phyloP scores from a whole-genome alignment of 2,797 vertebrate species.

The Poeciliopsis presidionis region DNA sequence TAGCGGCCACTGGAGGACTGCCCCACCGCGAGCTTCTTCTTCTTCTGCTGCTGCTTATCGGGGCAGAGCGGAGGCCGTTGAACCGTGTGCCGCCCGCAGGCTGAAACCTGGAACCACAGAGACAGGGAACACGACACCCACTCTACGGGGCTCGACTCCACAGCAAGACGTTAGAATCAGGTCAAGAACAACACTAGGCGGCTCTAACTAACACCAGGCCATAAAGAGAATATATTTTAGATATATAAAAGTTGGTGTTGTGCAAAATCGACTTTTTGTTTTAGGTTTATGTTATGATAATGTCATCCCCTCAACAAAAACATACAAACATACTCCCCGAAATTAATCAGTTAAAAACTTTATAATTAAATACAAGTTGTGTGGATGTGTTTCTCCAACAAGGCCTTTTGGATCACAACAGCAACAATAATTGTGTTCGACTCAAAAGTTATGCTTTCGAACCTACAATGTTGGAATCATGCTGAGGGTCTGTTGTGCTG shows the following conservation, averaged over 20 bases:
- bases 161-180: background rate
- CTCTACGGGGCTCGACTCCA: background rate
- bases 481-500: background rate
- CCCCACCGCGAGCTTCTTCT: constrained; percentile 54
- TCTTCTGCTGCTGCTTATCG: constrained; percentile 7
- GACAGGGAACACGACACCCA: background rate
- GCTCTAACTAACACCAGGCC: background rate
- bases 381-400: too few species aligned
- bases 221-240: background rate
- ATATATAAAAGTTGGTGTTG: too few species aligned
- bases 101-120: constrained; percentile 25
- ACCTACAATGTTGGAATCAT: background rate
- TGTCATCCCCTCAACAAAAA: too few species aligned
- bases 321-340: too few species aligned
- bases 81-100: constrained; percentile 43
- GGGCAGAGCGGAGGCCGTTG: constrained; percentile 7
- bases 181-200: background rate
- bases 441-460: background rate
- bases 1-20: constrained; percentile 20
- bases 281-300: too few species aligned
- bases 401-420: background rate
- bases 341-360: too few species aligned
- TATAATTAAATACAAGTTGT: too few species aligned
- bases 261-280: too few species aligned
- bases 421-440: background rate